Percentiles rank a stretch among this genome's conserved stretches.
phyloP scores from a whole-genome alignment of 2,113 vertebrate species.

The Lagopus leucura region DNA sequence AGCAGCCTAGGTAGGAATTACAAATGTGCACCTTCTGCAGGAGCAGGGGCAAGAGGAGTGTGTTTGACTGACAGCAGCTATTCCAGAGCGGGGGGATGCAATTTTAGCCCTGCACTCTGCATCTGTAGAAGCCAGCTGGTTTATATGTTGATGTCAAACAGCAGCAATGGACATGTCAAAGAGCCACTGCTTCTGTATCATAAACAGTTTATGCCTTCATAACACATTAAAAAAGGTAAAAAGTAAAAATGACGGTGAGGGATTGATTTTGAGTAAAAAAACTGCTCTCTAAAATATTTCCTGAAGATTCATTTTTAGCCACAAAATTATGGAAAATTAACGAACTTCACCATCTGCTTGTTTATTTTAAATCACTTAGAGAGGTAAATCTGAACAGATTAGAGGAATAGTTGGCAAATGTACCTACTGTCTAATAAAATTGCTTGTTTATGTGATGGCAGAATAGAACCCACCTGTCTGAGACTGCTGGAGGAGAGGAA shows the following conservation, averaged over 20 bases:
- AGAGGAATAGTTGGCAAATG: slow-evolving; percentile 2
- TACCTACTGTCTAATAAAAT: not conserved
- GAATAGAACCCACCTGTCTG: slow-evolving; percentile 42
- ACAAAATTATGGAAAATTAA: slow-evolving; percentile 30
- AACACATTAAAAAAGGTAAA: not conserved
- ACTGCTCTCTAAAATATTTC: not conserved
- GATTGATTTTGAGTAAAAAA: slow-evolving; percentile 36
- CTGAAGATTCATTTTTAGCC: slow-evolving; percentile 22
- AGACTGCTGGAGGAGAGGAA: not conserved
- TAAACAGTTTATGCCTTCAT: not conserved
- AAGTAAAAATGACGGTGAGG: not conserved
- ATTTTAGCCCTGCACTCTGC: not conserved
- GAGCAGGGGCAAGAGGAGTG: not conserved
- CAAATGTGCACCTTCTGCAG: not conserved
- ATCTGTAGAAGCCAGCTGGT: slow-evolving; percentile 53
- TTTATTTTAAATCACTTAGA: slow-evolving; percentile 47
- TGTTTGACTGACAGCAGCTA: slow-evolving; percentile 36
- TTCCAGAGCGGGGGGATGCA: slow-evolving; percentile 4
- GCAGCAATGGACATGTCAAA: slow-evolving; percentile 29
- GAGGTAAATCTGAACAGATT: slow-evolving; percentile 57
- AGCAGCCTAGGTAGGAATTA: not conserved
- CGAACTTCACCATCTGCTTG: slow-evolving; percentile 57
- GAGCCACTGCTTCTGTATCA: slow-evolving; percentile 3
- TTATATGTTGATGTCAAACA: slow-evolving; percentile 37
- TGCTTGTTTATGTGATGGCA: slow-evolving; percentile 35